Evolutionary conservation across 2,888 invertebrate species (phyloP).

Genomic region (Hypomecis punctinalis): DNA sequence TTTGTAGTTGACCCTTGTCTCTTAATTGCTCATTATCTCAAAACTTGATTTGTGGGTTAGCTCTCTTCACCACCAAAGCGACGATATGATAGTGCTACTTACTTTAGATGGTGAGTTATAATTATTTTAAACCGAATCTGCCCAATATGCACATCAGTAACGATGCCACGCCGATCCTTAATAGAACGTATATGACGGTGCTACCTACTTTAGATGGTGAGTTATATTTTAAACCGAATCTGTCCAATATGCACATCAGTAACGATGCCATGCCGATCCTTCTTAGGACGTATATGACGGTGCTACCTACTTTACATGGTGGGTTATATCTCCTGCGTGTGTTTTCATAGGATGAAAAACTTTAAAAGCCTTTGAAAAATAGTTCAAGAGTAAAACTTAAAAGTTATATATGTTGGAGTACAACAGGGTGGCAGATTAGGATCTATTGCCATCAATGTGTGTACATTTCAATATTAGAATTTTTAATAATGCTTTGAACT

Average conservation of each 20-base stretch:
- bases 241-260: constrained; percentile 97
- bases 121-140: constrained; percentile 98
- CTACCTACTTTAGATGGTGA: constrained; percentile 94
- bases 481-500: too few species aligned
- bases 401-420: constrained; percentile 3
- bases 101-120: constrained; percentile 93
- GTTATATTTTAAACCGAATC: constrained; percentile 93
- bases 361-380: neutral
- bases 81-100: constrained; percentile 92
- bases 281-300: too few species aligned
- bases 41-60: too few species aligned
- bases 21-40: too few species aligned
- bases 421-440: constrained; percentile 18
- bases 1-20: too few species aligned
- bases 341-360: neutral
- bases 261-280: constrained; percentile 95
- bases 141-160: constrained; percentile 97
- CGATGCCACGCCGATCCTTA: constrained; percentile 94
- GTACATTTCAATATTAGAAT: too few species aligned
- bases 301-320: too few species aligned
- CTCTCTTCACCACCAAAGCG: too few species aligned
- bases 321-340: too few species aligned
- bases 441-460: constrained; percentile 1
- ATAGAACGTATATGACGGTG: constrained; percentile 94
- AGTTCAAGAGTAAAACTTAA: neutral